These are phyloP conservation scores for Peromyscus attwateri DNA, from an alignment of 2,797 vertebrate species.

Conservation along the genomic window DNA sequence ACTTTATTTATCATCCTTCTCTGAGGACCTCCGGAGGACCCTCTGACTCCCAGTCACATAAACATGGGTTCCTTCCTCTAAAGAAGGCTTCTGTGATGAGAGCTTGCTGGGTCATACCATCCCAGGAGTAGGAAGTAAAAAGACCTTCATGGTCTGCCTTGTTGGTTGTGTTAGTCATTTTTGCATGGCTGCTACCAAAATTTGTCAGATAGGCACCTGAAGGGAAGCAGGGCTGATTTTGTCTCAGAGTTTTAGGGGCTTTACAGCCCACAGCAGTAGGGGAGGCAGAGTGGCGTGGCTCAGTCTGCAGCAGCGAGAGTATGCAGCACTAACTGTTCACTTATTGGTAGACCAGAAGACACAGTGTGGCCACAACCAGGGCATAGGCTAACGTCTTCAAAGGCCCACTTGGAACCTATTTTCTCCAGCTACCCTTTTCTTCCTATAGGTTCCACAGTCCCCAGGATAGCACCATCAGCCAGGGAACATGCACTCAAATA, in stretches of 20 bases:
- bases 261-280: neutral
- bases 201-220: neutral
- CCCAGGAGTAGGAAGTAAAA: constrained; percentile 10
- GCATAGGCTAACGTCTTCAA: neutral
- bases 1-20: constrained; percentile 81
- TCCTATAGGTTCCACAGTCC: neutral
- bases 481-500: neutral
- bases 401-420: neutral
- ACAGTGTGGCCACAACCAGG: neutral
- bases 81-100: neutral
- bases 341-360: neutral
- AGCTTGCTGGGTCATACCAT: neutral
- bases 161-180: neutral
- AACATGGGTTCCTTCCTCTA: neutral
- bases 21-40: constrained; percentile 42
- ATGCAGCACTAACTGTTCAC: neutral
- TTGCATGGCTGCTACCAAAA: neutral
- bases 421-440: neutral
- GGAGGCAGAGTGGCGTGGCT: no score
- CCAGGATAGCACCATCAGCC: neutral
- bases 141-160: neutral
- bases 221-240: neutral
- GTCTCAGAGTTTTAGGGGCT: neutral
- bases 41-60: constrained; percentile 54
- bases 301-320: neutral